Conservation (phyloP, 2,113 vertebrate genomes). For the Platysternon megacephalum region DNA sequence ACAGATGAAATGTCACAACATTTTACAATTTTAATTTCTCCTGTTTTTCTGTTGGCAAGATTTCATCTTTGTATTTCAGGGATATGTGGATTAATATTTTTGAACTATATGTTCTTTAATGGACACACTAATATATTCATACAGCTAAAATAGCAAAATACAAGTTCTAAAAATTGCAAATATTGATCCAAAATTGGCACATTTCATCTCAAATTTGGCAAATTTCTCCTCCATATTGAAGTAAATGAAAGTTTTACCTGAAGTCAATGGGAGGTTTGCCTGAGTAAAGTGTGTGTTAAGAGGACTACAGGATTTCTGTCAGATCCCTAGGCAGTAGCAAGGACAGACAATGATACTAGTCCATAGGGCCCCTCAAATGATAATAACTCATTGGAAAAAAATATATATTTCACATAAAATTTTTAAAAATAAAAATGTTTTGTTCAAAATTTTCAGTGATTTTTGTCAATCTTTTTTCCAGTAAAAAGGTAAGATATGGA, state of each 20-base stretch:
- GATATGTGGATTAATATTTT: not conserved
- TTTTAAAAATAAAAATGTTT: no score
- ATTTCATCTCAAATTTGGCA: not conserved
- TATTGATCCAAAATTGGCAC: not conserved
- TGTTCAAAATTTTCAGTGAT: no score
- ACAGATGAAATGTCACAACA: not conserved
- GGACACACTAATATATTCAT: not conserved
- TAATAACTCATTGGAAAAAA: not conserved
- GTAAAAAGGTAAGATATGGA: no score
- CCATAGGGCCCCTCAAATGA: not conserved
- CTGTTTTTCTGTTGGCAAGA: not conserved
- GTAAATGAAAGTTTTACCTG: not conserved
- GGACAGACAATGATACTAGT: not conserved
- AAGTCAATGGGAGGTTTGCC: not conserved
- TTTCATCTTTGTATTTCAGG: not conserved
- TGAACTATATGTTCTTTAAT: not conserved
- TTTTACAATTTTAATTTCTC: not conserved
- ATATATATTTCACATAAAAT: not conserved
- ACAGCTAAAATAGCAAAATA: rapidly evolving
- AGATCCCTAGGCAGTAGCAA: not conserved
- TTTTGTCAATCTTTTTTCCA: no score
- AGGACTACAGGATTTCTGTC: not conserved
- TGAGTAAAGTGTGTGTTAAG: not conserved
- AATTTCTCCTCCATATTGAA: not conserved
- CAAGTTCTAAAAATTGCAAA: not conserved